Base-by-base conservation (phyloP, 2,113 vertebrate species). In the Emberiza fucata region DNA sequence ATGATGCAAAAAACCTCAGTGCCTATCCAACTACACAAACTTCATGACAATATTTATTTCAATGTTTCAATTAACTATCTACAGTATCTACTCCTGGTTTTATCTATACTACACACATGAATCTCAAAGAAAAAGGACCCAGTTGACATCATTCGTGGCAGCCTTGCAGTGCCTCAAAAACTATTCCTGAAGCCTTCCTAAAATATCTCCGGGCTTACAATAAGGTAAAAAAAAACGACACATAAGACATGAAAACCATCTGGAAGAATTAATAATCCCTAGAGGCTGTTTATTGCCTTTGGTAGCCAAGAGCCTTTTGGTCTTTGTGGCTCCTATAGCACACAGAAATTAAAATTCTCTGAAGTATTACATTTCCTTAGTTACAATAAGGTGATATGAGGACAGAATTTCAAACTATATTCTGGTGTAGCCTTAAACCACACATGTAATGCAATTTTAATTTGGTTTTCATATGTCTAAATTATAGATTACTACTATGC, bases 391-490 rank as follows among this genome's bases (percentile, higher is more conserved):
- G 90, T 95, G 85, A 97, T 47, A 31, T 5, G 54, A 97, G 95
- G 94, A 95, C 96, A 97, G 81, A 90, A 73, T 94, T 92, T 78
- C 66, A 48, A 94, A 86, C 72, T 83, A 44, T 81, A 88, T 81
- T 76, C 88, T 88, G 82, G 51, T 57, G 71, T 94, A 65, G 91
- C 84, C 88, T 95, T 93, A 97, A 96, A 88, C 72, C 85, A 95
- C 85, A 90, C 45, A 83, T 9, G 76, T 88, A 92, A 97, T 97
- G 71, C 90, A 95, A 95, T 93, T 97, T 97, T 96, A 95, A 97
- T 92, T 86, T 37, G 35, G 66, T 71, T 92, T 95, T 95, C 95
- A 3, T 68, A 77, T 23, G 31, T 90, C 39, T 96, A 94, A 97
- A 96, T 95, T 96, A 95, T 93, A 94, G 75, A 96, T 96, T 60